Conservation (phyloP, 1,140 invertebrate genomes). For the Drosophila setifemur region DNA sequence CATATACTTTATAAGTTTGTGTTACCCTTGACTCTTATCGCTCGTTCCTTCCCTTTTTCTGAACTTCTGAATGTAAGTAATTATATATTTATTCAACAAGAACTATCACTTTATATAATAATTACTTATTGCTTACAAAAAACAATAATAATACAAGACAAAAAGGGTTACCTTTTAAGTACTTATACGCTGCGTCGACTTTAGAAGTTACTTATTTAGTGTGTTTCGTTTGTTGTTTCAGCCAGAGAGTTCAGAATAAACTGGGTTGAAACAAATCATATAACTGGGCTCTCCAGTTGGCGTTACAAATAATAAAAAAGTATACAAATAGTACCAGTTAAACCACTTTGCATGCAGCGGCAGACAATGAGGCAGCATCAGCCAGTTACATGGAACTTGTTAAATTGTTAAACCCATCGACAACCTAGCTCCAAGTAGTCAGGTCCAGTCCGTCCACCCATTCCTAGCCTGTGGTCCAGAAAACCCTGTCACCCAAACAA, state of each 20-base stretch:
- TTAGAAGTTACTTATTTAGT: background rate
- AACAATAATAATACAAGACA: background rate
- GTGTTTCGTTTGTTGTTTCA: slow-evolving; percentile 18
- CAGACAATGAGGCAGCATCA: slow-evolving; percentile 57
- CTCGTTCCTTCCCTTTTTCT: background rate
- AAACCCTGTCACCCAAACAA: slow-evolving; percentile 50
- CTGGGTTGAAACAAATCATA: slow-evolving; percentile 29
- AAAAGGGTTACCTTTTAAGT: background rate
- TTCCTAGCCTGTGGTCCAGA: slow-evolving; percentile 18
- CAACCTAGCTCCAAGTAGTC: slow-evolving; percentile 38
- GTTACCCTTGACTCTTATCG: slow-evolving; percentile 6
- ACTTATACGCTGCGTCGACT: background rate
- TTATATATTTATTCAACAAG: background rate
- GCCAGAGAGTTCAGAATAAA: slow-evolving; percentile 29
- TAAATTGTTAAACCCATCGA: slow-evolving; percentile 49
- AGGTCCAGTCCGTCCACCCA: slow-evolving; percentile 8
- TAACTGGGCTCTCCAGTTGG: slow-evolving; percentile 41
- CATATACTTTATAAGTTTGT: background rate
- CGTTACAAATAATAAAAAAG: slow-evolving; percentile 60
- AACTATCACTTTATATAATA: slow-evolving; percentile 31
- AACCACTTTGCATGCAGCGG: slow-evolving; percentile 68
- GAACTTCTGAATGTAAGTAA: background rate
- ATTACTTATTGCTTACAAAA: slow-evolving; percentile 3
- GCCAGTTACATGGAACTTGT: slow-evolving; percentile 45
- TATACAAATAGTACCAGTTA: slow-evolving; percentile 68